Base-by-base conservation (phyloP, 1,140 invertebrate species). In the Drosophila paulistorum region DNA sequence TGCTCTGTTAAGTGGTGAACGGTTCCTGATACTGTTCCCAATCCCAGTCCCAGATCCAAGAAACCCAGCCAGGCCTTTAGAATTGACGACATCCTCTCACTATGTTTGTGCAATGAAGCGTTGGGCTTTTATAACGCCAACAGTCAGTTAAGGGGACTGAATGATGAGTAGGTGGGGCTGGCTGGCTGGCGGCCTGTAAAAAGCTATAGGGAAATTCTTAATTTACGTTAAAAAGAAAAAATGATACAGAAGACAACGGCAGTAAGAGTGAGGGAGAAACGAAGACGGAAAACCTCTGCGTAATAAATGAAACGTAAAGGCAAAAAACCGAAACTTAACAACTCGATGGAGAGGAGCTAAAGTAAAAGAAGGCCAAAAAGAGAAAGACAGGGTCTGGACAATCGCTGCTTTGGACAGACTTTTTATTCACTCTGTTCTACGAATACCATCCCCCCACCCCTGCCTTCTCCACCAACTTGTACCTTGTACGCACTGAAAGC, bases 71-170 rank as follows among this genome's bases (percentile, higher is more conserved):
- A 73, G 82, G 83, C 79, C 83, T 82, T 85, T 76, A 81, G 79
- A 79, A 87, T 69, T 55, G 65, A 26, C 58, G 73, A 67, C 74
- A 68, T 59, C 71, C 55, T 61, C 64, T 72, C 74, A 85, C 81
- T 85, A 81, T 85, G 75, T 86, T 85, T 85, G 82, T 87, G 82
- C 82, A 86, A 85, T 85, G 82, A 85, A 86, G 82, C 82, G 82
- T 87, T 81, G 64, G 76, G 83, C 82, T 85, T 85, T 85, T 87
- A 85, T 85, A 85, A 81, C 83, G 83, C 82, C 82, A 85, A 86
- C 82, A 79, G 82, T 81, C 82, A 79, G 79, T 74, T 86, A 77
- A 79, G 57, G 72, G 69, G 80, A 78, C 75, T 79, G 41, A 48
- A 54, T 54, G 41, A 65, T 48, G 51, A 64, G 61, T 55, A 26